A percentile compares a stretch with the other conserved stretches of the same genome.
Evolutionary conservation across 2,797 vertebrate species (phyloP).

Genomic region (Cossypha caffra): DNA sequence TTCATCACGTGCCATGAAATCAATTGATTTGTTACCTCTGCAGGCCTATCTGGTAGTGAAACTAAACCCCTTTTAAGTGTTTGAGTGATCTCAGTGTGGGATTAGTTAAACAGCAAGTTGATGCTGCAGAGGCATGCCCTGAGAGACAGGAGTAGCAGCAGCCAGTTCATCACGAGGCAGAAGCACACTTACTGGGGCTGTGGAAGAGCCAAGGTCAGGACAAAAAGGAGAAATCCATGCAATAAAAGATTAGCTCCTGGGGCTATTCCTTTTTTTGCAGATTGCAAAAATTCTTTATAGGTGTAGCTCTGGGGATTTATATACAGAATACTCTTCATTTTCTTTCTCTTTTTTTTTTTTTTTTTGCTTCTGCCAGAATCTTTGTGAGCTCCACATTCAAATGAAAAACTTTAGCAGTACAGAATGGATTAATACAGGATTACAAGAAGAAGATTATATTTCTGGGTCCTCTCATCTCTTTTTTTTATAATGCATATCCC

Average conservation of each 20-base stretch:
- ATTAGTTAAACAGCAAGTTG: neutral
- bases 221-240: constrained; percentile 23
- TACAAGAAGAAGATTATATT: constrained; percentile 45
- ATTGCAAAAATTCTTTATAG: constrained; percentile 36
- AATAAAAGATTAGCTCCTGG: constrained; percentile 6
- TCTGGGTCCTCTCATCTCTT: constrained; percentile 1
- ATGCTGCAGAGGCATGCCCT: neutral
- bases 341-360: neutral
- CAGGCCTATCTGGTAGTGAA: neutral
- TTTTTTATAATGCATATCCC: neutral
- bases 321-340: constrained; percentile 36
- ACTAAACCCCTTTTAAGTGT: neutral
- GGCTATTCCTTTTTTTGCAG: constrained; percentile 52
- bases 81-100: neutral
- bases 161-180: neutral
- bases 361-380: constrained; percentile 20
- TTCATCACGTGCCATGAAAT: neutral
- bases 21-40: neutral
- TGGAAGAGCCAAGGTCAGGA: constrained; percentile 55
- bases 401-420: constrained; percentile 37
- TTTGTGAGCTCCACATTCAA: constrained; percentile 37
- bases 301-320: constrained; percentile 50
- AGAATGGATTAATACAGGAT: constrained; percentile 57
- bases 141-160: neutral
- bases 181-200: neutral